Evolutionary conservation across 1,140 invertebrate species (phyloP), one percentile per base, ranked within the genome.

Genomic region (Phthorimaea operculella): DNA sequence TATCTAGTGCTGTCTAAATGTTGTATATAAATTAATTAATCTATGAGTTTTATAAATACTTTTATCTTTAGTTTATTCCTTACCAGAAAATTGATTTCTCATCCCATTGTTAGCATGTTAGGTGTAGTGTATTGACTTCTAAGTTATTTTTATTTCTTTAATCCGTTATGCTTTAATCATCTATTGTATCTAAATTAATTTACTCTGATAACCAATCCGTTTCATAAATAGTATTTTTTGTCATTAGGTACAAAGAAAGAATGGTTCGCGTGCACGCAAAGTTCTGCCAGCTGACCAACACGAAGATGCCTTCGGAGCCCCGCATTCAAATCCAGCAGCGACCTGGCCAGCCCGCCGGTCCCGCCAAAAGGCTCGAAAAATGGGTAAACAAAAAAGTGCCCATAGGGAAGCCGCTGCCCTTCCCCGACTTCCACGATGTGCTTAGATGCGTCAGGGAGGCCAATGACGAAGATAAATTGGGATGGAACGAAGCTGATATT

Each of bases 351-450:
- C 76, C 78, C 0, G 14, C 53, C 0, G 82, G 76, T 1, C 78
- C 82, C 0, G 73, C 72, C 0, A 76, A 70, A 39, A 61, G 64
- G 33, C 57, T 84, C 6, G 81, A 84, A 53, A 76, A 76, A 51
- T 79, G 70, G 73, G 74, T 84, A 1, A 84, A 84, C 56, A 79
- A 68, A 28, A 83, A 82, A 62, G 78, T 83, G 1, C 77, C 80
- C 1, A 74, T 83, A 51, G 79, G 78, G 14, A 73, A 68, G 17
- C 76, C 76, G 12, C 55, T 80, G 7, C 76, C 79, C 2, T 85
- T 85, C 52, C 81, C 81, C 0, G 81, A 85, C 18, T 85, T 82
- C 54, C 78, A 85, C 62, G 81, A 85, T 64, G 82, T 85, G 0
- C 47, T 85, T 7, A 62, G 66, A 4, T 85, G 78, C 55, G 78